Conservation (phyloP, 2,797 vertebrate species). For the Brachyalestes nurse region DNA sequence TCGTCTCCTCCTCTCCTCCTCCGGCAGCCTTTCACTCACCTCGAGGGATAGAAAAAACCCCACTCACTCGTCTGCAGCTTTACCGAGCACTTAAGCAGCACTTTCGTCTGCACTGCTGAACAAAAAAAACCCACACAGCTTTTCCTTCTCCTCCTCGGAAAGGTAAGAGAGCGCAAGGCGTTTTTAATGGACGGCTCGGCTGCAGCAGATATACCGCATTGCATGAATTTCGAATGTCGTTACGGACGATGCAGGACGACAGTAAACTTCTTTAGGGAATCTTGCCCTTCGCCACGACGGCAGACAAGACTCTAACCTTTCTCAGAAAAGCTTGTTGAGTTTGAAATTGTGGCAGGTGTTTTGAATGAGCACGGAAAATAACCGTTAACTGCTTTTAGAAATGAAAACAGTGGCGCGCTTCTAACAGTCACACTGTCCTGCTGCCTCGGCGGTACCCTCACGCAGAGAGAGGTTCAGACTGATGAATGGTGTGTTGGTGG, state of each 20-base stretch:
- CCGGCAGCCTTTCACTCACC: conserved; percentile 45
- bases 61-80: conserved; percentile 24
- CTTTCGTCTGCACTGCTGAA: conserved; percentile 50
- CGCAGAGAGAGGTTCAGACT: too few species aligned
- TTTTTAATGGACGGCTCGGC: not conserved
- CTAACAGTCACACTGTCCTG: not conserved
- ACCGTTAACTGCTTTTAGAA: too few species aligned
- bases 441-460: not conserved
- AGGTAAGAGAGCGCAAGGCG: too few species aligned
- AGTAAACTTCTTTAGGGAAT: not conserved
- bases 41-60: not conserved
- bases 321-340: not conserved
- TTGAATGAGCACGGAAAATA: not conserved
- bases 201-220: conserved; percentile 17
- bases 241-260: not conserved
- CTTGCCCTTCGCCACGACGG: too few species aligned
- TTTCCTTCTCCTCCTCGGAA: conserved; percentile 62
- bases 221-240: conserved; percentile 1
- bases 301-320: not conserved
- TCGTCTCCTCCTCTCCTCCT: conserved; percentile 38
- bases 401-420: too few species aligned
- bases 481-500: too few species aligned
- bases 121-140: conserved; percentile 55
- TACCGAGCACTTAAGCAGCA: conserved; percentile 42
- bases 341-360: not conserved